These are phyloP conservation scores for Pseudolycoriella hygida DNA, from an alignment of 2,888 invertebrate species.

Conservation along the genomic window DNA sequence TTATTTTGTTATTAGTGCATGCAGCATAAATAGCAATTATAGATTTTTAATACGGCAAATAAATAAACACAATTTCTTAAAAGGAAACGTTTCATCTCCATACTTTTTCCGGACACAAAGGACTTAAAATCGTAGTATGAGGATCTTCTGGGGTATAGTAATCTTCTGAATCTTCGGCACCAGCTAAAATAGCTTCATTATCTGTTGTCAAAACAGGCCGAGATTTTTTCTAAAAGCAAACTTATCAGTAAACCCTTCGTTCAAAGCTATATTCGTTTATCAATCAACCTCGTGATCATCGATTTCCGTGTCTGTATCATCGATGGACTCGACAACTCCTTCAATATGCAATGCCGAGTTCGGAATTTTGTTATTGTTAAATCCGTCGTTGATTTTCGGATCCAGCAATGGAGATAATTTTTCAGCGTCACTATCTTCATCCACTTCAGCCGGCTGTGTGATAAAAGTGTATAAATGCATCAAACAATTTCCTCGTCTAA, in stretches of 20 bases:
- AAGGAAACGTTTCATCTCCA: not conserved
- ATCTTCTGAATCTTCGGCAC: constrained; percentile 37
- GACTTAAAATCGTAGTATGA: constrained; percentile 45
- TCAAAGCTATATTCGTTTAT: not conserved
- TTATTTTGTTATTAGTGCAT: too few species aligned
- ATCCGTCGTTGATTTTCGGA: constrained; percentile 11
- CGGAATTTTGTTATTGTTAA: not conserved
- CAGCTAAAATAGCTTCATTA: constrained; percentile 8
- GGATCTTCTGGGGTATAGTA: constrained; percentile 66
- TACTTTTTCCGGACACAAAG: constrained; percentile 31
- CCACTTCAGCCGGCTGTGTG: constrained; percentile 26
- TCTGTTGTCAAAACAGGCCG: constrained; percentile 1
- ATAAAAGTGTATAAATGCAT: not conserved
- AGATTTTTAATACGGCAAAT: too few species aligned
- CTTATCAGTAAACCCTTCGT: not conserved
- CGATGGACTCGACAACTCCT: constrained; percentile 38
- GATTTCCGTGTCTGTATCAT: constrained; percentile 39
- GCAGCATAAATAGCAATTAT: too few species aligned
- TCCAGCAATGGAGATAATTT: constrained; percentile 56
- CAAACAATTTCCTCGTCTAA: not conserved
- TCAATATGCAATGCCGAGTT: constrained; percentile 26
- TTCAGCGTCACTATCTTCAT: constrained; percentile 70
- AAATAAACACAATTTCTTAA: too few species aligned
- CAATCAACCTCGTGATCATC: constrained; percentile 11
- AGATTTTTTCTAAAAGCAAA: not conserved